Evolutionary conservation across 2,113 vertebrate species (phyloP).

Genomic region (Athene noctua): DNA sequence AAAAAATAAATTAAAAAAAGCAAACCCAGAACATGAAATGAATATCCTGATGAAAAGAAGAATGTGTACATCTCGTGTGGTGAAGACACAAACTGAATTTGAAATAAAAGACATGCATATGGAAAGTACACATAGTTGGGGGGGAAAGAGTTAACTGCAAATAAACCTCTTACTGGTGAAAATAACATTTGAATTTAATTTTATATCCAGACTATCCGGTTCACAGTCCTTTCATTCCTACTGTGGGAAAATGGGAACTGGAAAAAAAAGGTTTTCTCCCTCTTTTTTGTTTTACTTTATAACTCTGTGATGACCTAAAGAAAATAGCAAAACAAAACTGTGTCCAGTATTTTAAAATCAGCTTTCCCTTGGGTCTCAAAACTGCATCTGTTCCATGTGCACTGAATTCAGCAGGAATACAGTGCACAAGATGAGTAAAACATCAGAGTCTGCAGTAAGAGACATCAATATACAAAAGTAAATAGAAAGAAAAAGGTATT

Average conservation of each 20-base stretch:
- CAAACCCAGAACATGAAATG: background rate
- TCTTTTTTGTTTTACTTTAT: background rate
- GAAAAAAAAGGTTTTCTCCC: background rate
- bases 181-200: conserved; percentile 37
- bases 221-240: conserved; percentile 22
- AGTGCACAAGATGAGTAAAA: background rate
- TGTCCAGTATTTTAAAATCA: conserved; percentile 4
- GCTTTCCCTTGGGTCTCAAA: conserved; percentile 24
- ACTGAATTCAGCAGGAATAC: conserved; percentile 11
- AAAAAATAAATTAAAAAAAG: background rate
- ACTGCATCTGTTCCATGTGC: background rate
- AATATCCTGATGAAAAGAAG: background rate
- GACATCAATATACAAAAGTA: background rate
- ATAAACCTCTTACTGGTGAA: background rate
- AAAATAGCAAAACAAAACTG: conserved; percentile 31
- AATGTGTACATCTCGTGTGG: background rate
- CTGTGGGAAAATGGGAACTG: conserved; percentile 42
- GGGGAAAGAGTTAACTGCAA: conserved; percentile 16
- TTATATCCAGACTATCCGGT: background rate
- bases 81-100: background rate
- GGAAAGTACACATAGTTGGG: background rate
- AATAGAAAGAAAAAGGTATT: background rate
- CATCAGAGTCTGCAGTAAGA: background rate
- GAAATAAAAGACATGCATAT: conserved; percentile 3
- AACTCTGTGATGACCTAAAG: conserved; percentile 14